Conservation (phyloP, 2,888 invertebrate genomes). For the Tetanocera ferruginea region DNA sequence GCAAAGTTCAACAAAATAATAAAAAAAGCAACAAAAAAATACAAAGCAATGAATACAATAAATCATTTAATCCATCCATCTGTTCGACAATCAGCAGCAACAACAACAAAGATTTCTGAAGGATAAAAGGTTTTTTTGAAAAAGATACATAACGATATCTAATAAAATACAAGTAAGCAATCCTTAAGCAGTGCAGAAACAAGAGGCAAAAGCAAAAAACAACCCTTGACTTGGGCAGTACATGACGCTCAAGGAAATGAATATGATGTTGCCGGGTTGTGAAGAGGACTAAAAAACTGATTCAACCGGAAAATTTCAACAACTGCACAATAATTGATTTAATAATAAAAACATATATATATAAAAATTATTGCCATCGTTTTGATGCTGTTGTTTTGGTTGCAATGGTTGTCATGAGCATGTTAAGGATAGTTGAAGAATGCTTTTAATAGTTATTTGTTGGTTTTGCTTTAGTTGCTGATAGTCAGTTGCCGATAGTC, state of each 20-base stretch:
- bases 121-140: no score
- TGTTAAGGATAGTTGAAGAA: neutral
- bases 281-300: neutral
- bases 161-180: neutral
- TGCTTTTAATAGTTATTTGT: neutral
- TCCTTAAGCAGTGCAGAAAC: neutral
- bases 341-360: neutral
- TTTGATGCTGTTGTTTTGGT: neutral
- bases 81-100: slow-evolving; percentile 10
- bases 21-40: neutral
- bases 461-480: neutral
- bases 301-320: neutral
- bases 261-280: neutral
- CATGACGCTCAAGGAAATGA: neutral
- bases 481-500: neutral
- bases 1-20: neutral
- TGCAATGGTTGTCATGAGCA: neutral
- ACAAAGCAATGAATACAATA: neutral
- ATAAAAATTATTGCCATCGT: slow-evolving; percentile 3
- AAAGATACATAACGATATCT: neutral
- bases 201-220: neutral
- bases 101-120: neutral
- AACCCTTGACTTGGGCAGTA: neutral
- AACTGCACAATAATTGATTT: slow-evolving; percentile 1
- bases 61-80: slow-evolving; percentile 20